A percentile compares a stretch with the other conserved stretches of the same genome.
phyloP scores from a whole-genome alignment of 2,113 vertebrate species.

The Apodemus sylvaticus region DNA sequence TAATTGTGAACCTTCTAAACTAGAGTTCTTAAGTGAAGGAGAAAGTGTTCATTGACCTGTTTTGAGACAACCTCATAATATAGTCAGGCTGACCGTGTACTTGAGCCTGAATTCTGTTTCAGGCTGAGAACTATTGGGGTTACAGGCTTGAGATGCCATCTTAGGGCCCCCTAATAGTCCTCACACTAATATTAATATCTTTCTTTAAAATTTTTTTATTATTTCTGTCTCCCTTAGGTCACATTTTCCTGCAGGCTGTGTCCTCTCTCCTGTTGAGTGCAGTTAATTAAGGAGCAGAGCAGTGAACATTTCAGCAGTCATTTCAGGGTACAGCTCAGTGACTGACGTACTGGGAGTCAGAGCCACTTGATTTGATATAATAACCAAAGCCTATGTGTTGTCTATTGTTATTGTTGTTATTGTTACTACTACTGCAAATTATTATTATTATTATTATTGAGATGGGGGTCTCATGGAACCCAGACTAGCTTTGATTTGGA shows the following conservation, averaged over 20 bases:
- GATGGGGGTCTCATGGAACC: background rate
- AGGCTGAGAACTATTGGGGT: background rate
- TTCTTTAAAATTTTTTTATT: background rate
- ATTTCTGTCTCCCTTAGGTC: slow-evolving; percentile 24
- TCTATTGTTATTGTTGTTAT: background rate
- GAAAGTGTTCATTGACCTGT: background rate
- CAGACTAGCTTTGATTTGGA: background rate
- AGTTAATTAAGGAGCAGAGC: slow-evolving; percentile 42
- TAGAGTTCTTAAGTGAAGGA: background rate
- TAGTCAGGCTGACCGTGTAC: background rate
- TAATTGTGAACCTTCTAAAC: background rate
- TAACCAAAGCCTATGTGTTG: background rate
- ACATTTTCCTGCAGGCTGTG: slow-evolving; percentile 33
- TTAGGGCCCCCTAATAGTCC: slow-evolving; percentile 6
- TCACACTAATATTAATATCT: slow-evolving; percentile 5
- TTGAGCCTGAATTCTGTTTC: background rate
- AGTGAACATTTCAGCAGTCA: slow-evolving; percentile 32
- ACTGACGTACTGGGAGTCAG: background rate
- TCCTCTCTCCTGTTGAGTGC: slow-evolving; percentile 1
- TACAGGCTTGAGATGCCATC: background rate
- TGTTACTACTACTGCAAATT: too few species aligned
- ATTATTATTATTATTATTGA: background rate
- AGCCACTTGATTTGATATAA: slow-evolving; percentile 7
- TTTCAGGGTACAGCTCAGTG: background rate
- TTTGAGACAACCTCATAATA: background rate